Conservation (phyloP, 1,140 invertebrate species). For the Probaryconus sp. region DNA sequence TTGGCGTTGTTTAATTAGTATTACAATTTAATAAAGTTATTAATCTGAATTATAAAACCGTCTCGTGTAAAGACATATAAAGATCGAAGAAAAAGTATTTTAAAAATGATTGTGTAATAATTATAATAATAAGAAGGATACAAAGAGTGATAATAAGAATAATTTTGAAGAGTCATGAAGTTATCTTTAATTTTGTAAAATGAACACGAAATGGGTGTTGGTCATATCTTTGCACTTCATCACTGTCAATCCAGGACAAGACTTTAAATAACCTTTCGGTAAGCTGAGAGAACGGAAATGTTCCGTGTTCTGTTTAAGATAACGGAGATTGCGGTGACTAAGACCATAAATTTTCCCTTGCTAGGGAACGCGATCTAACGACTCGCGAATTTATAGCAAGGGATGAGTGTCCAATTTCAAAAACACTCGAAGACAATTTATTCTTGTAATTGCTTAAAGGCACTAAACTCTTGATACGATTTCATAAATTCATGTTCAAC, state of each 20-base stretch:
- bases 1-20: too few relatives aligned
- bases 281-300: slow-evolving; percentile 61
- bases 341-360: slow-evolving; percentile 66
- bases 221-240: slow-evolving; percentile 59
- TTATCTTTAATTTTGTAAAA: slow-evolving; percentile 44
- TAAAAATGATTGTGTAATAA: background rate
- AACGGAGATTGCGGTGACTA: slow-evolving; percentile 71
- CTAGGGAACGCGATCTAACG: slow-evolving; percentile 51
- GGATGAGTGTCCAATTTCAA: slow-evolving; percentile 65
- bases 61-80: too few relatives aligned
- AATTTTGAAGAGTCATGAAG: slow-evolving; percentile 14
- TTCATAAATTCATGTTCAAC: slow-evolving; percentile 17
- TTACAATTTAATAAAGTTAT: too few relatives aligned
- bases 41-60: too few relatives aligned
- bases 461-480: slow-evolving; percentile 1
- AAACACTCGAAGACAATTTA: slow-evolving; percentile 59
- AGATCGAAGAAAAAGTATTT: too few relatives aligned
- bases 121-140: background rate
- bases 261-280: slow-evolving; percentile 63
- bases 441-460: slow-evolving; percentile 43
- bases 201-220: slow-evolving; percentile 55
- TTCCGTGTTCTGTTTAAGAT: slow-evolving; percentile 72
- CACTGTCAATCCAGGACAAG: slow-evolving; percentile 59
- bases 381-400: slow-evolving; percentile 64
- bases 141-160: background rate